These are phyloP conservation scores for Bufo gargarizans DNA, from an alignment of 2,113 vertebrate genomes.

Conservation along the genomic window DNA sequence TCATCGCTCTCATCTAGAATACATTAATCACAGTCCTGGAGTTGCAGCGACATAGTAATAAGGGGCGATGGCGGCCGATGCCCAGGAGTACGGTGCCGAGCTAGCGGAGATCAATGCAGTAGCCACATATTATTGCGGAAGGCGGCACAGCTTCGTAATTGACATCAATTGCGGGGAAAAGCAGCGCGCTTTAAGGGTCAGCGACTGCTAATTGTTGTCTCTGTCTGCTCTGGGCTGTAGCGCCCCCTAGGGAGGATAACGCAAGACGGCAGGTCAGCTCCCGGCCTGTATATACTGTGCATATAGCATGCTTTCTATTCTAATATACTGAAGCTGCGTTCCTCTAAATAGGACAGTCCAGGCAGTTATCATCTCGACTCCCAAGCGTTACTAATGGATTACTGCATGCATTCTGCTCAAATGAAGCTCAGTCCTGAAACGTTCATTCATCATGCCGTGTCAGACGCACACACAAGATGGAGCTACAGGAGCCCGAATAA, in stretches of 20 bases:
- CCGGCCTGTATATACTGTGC: neutral
- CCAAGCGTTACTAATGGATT: slow-evolving; percentile 8
- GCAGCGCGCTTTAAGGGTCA: neutral
- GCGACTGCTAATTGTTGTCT: neutral
- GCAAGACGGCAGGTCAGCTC: neutral
- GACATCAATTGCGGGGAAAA: neutral
- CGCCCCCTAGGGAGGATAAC: neutral
- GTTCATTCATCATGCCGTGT: neutral
- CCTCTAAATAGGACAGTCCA: neutral
- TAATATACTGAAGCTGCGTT: neutral
- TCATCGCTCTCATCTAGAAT: neutral
- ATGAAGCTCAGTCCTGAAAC: neutral
- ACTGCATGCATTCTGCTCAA: neutral
- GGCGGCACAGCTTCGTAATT: neutral
- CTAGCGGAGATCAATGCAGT: neutral
- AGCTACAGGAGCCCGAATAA: slow-evolving; percentile 9
- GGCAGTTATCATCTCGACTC: neutral
- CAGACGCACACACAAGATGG: neutral
- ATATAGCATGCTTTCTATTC: neutral
- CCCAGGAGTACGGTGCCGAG: neutral
- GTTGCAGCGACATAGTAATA: slow-evolving; percentile 5
- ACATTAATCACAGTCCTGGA: slow-evolving; percentile 10
- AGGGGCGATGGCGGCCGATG: neutral
- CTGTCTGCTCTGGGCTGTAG: neutral
- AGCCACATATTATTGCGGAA: slow-evolving; percentile 1